phyloP scores from a whole-genome alignment of 92 coral and sea anemone species.

The Parazoanthus atlanticus region DNA sequence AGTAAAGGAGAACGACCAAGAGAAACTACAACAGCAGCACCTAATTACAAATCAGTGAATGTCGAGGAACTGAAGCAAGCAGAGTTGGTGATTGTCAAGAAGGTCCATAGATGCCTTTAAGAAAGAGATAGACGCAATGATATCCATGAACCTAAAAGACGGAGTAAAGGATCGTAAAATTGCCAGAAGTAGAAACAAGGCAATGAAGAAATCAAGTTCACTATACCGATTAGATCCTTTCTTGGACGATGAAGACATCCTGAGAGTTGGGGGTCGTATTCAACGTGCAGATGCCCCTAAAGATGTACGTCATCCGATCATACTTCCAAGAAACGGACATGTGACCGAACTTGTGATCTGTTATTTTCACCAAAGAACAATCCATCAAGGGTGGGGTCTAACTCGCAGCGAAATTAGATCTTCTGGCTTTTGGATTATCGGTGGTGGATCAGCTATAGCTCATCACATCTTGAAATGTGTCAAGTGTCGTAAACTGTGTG shows the following conservation, averaged over 20 bases:
- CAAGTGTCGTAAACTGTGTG: not conserved
- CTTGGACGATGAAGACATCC: too few species aligned
- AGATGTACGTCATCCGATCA: not conserved
- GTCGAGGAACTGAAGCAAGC: not conserved
- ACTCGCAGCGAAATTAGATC: conserved; percentile 33
- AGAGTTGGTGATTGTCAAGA: conserved; percentile 6
- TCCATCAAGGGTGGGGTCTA: conserved; percentile 12
- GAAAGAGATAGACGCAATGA: not conserved
- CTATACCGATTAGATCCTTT: conserved; percentile 24
- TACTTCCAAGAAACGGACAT: conserved; percentile 24
- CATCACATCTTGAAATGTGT: not conserved
- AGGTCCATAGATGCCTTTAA: conserved; percentile 37
- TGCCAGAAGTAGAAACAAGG: not conserved
- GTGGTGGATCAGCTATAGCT: conserved; percentile 11
- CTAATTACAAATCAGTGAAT: not conserved
- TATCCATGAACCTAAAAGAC: not conserved
- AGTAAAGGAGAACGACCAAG: too few species aligned
- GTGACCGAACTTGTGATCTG: conserved; percentile 31
- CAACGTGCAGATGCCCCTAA: conserved; percentile 1
- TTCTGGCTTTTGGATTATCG: conserved; percentile 29
- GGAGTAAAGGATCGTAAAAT: not conserved
- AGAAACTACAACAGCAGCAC: too few species aligned
- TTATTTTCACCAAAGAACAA: not conserved
- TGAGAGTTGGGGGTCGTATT: conserved; percentile 25
- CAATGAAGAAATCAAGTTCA: not conserved